These are phyloP conservation scores for Acrobasis suavella DNA, from an alignment of 2,888 invertebrate genomes.

Conservation along the genomic window DNA sequence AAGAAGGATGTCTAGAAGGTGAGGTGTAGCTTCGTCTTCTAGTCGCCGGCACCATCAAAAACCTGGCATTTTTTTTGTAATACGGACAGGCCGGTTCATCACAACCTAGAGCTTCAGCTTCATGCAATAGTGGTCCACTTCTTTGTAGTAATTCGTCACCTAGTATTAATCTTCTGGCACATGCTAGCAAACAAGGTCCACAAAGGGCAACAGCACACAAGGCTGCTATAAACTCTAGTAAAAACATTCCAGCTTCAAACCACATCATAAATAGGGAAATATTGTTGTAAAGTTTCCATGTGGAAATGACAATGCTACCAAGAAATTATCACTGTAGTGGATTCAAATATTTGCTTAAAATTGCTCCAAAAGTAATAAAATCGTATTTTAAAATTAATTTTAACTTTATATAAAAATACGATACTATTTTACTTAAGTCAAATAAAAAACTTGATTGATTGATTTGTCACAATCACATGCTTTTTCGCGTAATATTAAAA, in stretches of 20 bases:
- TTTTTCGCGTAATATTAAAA: no score
- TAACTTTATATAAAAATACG: no score
- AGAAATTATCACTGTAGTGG: background rate
- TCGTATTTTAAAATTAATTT: no score
- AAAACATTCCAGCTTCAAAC: conserved; percentile 64
- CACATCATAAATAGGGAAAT: conserved; percentile 44
- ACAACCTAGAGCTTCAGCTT: conserved; percentile 68
- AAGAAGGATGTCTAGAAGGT: conserved; percentile 48
- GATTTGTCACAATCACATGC: no score
- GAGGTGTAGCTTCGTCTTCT: conserved; percentile 55
- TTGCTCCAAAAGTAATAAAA: background rate
- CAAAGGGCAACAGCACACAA: conserved; percentile 72
- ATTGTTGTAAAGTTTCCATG: conserved; percentile 29
- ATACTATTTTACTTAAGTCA: no score
- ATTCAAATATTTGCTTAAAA: background rate
- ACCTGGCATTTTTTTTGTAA: conserved; percentile 68
- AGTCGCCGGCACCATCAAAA: conserved; percentile 65
- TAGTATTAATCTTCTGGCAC: conserved; percentile 59
- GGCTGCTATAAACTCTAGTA: conserved; percentile 67
- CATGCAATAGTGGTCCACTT: conserved; percentile 47
- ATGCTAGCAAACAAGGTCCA: conserved; percentile 68
- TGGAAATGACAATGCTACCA: conserved; percentile 21
- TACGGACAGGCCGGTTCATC: conserved; percentile 75
- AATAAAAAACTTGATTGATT: no score
- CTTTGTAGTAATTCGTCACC: conserved; percentile 62